Conservation (phyloP, 2,797 vertebrate genomes). For the Aselliscus stoliczkanus region DNA sequence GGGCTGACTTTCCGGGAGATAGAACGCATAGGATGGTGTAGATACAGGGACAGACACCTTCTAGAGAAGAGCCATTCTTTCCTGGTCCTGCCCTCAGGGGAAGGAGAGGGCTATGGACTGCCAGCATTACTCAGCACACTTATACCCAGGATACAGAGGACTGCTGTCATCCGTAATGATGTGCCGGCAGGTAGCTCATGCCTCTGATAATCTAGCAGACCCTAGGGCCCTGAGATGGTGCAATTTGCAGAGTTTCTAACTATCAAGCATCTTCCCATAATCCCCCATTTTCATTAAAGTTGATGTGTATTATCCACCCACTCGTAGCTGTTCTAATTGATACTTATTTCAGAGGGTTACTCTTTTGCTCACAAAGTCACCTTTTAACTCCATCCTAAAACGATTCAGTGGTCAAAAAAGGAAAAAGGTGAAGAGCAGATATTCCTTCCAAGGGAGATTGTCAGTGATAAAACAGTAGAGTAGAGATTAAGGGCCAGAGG, state of each 20-base stretch:
- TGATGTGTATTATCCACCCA: constrained; percentile 17
- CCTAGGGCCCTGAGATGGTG: neutral
- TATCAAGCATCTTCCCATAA: neutral
- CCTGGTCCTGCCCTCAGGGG: neutral
- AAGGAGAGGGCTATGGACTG: neutral
- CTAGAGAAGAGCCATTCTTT: neutral
- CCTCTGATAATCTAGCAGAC: neutral
- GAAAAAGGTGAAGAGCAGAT: neutral
- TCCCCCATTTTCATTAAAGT: neutral
- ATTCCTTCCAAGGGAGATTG: neutral
- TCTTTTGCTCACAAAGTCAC: constrained; percentile 52
- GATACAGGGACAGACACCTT: neutral
- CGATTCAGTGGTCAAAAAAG: constrained; percentile 26
- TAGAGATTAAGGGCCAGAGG: neutral
- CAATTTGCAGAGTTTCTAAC: constrained; percentile 26
- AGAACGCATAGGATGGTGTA: neutral
- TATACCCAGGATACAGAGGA: neutral
- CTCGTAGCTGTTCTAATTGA: constrained; percentile 28
- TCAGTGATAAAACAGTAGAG: neutral
- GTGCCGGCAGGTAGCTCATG: neutral
- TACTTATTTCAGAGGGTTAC: constrained; percentile 58
- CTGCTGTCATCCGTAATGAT: neutral
- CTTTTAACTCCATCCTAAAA: constrained; percentile 53
- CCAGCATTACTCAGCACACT: neutral
- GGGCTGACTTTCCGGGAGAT: neutral